These are phyloP conservation scores for Trissolcus basalis DNA, from an alignment of 1,140 invertebrate species.

Conservation along the genomic window DNA sequence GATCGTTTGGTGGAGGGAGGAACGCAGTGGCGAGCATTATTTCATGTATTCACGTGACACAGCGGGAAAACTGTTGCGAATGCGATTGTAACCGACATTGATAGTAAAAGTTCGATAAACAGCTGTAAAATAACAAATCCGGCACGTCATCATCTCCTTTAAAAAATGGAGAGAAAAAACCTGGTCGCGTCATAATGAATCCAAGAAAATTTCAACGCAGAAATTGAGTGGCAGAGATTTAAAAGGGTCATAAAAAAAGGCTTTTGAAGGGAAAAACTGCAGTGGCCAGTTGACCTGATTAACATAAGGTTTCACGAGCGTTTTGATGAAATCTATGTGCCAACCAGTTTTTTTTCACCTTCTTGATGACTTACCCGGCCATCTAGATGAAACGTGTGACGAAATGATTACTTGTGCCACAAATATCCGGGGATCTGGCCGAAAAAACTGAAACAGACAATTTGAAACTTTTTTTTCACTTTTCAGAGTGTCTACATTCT, in stretches of 20 bases:
- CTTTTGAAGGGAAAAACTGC: conserved; percentile 39
- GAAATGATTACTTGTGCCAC: neutral
- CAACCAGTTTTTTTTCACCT: conserved; percentile 28
- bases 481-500: too few species aligned
- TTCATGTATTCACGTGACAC: too few species aligned
- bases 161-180: neutral
- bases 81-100: too few species aligned
- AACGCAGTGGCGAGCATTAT: too few species aligned
- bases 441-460: conserved; percentile 38
- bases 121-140: too few species aligned
- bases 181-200: conserved; percentile 28
- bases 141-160: conserved; percentile 17
- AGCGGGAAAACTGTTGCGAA: too few species aligned
- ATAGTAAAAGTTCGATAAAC: too few species aligned
- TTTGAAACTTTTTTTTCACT: conserved; percentile 26
- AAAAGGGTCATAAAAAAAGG: conserved; percentile 23
- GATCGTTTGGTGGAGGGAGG: too few species aligned
- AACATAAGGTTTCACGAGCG: conserved; percentile 44
- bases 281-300: conserved; percentile 42
- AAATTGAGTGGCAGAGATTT: conserved; percentile 28
- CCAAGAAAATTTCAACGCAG: conserved; percentile 15
- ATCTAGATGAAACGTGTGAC: conserved; percentile 24
- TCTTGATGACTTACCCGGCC: conserved; percentile 26
- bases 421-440: neutral
- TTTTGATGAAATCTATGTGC: conserved; percentile 42